These are phyloP conservation scores for Alouatta palliata DNA, from an alignment of 2,113 vertebrate species.

Conservation along the genomic window DNA sequence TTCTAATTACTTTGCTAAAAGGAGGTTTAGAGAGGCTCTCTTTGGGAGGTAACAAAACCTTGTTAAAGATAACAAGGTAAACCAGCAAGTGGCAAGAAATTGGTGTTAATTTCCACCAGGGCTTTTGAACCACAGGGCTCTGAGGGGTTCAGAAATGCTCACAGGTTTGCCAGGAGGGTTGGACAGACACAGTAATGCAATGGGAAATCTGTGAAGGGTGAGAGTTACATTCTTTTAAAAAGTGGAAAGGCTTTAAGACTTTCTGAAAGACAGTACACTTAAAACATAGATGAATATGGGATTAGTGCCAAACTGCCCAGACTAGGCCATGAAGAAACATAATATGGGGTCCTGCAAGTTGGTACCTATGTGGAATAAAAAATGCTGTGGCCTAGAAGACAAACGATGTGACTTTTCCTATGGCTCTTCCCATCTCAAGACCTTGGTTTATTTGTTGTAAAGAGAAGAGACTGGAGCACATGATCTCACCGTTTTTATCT, in stretches of 20 bases:
- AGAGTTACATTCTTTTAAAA: conserved; percentile 50
- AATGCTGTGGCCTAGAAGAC: neutral
- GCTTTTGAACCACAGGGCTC: neutral
- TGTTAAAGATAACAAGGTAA: too few species aligned
- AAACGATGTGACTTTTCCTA: neutral
- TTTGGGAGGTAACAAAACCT: neutral
- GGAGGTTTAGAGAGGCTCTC: neutral
- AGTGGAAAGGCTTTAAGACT: neutral
- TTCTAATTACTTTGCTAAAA: conserved; percentile 14
- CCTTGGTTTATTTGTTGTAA: neutral
- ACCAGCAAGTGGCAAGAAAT: neutral
- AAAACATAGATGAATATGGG: conserved; percentile 47
- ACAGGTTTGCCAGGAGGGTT: neutral
- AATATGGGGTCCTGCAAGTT: neutral
- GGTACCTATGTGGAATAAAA: neutral
- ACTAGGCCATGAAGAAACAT: neutral
- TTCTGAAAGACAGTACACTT: neutral
- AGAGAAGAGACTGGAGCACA: neutral
- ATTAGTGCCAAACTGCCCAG: neutral
- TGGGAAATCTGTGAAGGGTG: conserved; percentile 48
- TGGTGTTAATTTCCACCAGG: neutral
- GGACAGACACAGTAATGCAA: conserved; percentile 17
- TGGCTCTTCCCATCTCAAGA: neutral
- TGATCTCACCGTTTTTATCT: neutral
- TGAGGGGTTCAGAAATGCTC: neutral